These are phyloP conservation scores for Ischnus inquisitorius DNA, from an alignment of 2,888 invertebrate genomes.

Conservation along the genomic window DNA sequence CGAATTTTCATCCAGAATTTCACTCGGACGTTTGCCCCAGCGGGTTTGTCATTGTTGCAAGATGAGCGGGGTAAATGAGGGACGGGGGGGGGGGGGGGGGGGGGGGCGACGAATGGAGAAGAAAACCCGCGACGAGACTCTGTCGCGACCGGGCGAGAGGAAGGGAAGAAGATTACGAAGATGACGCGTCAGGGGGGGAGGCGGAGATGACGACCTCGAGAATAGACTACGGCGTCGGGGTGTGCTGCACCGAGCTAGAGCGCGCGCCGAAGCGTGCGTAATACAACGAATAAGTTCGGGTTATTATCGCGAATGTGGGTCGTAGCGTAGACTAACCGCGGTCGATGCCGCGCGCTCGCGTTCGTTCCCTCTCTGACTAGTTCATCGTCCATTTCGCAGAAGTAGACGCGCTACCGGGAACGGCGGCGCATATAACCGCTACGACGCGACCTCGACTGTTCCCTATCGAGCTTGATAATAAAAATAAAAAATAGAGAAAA, in stretches of 20 bases:
- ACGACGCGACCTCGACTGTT: background rate
- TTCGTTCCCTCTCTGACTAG: slow-evolving; percentile 41
- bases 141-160: background rate
- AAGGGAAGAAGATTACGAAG: slow-evolving; percentile 8
- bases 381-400: slow-evolving; percentile 60
- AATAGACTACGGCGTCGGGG: slow-evolving; percentile 57
- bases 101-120: background rate
- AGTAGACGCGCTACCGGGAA: slow-evolving; percentile 42
- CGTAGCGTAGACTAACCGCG: slow-evolving; percentile 60
- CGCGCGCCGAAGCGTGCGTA: slow-evolving; percentile 26
- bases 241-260: slow-evolving; percentile 21
- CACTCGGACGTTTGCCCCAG: slow-evolving; percentile 24
- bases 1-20: slow-evolving; percentile 62
- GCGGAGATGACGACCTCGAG: background rate
- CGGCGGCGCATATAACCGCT: slow-evolving; percentile 23
- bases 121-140: background rate
- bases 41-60: slow-evolving; percentile 40
- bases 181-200: slow-evolving; percentile 35
- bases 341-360: slow-evolving; percentile 62
- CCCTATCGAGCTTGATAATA: slow-evolving; percentile 33
- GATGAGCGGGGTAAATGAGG: background rate
- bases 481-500: slow-evolving; percentile 18
- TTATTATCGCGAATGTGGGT: slow-evolving; percentile 69
- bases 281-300: slow-evolving; percentile 63
- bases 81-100: background rate